Evolutionary conservation across 2,888 invertebrate species (phyloP).

Genomic region (Chesias legatella): DNA sequence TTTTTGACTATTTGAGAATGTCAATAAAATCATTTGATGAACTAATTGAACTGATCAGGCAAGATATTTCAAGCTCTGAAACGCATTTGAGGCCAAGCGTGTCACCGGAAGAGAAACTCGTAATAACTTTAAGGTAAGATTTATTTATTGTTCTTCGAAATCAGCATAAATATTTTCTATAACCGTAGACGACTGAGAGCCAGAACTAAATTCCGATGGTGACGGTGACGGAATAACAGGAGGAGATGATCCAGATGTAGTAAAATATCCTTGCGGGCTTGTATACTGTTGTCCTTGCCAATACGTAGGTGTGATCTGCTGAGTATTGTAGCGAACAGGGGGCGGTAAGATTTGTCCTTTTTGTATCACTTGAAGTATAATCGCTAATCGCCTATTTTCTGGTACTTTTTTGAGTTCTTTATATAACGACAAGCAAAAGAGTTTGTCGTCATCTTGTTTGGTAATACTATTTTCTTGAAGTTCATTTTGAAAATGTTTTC

Average conservation of each 20-base stretch:
- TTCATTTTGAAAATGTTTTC: constrained; percentile 27
- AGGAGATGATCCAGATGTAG: constrained; percentile 29
- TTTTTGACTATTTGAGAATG: constrained; percentile 40
- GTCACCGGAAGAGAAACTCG: constrained; percentile 18
- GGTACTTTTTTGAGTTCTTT: constrained; percentile 36
- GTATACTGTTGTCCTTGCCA: constrained; percentile 28
- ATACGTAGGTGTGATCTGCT: constrained; percentile 31
- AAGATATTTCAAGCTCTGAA: constrained; percentile 29
- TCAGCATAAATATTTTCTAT: constrained; percentile 28
- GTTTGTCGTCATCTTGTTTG: constrained; percentile 36
- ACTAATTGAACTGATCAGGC: constrained; percentile 33
- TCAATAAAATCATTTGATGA: constrained; percentile 39
- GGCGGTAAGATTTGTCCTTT: constrained; percentile 32
- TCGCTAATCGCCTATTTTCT: constrained; percentile 32
- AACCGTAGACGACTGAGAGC: constrained; percentile 25
- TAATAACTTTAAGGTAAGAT: too few species aligned
- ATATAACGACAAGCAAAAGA: constrained; percentile 37
- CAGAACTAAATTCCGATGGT: constrained; percentile 24
- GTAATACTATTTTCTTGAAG: constrained; percentile 29
- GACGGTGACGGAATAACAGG: constrained; percentile 26
- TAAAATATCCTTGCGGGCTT: constrained; percentile 34
- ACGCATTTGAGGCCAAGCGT: constrained; percentile 3
- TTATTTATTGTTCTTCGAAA: constrained; percentile 28
- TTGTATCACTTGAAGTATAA: constrained; percentile 33
- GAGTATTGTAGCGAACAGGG: constrained; percentile 27